Conservation (phyloP, 2,888 invertebrate species). For the Rutpela maculata region DNA sequence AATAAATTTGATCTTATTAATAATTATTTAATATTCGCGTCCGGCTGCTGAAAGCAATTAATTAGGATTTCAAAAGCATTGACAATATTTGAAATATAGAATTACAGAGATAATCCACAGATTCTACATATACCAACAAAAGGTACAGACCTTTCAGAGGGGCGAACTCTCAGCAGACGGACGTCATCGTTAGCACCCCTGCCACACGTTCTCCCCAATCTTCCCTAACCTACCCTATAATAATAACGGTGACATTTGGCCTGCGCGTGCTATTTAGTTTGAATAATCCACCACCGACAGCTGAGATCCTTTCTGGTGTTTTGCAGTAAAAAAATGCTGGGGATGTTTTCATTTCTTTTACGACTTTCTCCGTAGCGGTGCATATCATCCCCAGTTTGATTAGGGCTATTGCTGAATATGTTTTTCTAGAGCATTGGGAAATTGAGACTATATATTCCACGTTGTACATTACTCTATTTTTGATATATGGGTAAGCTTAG, state of each 20-base stretch:
- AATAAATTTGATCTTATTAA: too few species aligned
- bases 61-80: too few species aligned
- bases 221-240: slow-evolving; percentile 59
- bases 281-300: slow-evolving; percentile 61
- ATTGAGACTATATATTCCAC: background rate
- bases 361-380: slow-evolving; percentile 20
- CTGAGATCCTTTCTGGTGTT: slow-evolving; percentile 50
- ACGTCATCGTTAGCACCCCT: slow-evolving; percentile 49
- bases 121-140: slow-evolving; percentile 1
- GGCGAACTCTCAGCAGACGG: slow-evolving; percentile 46
- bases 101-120: background rate
- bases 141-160: slow-evolving; percentile 19
- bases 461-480: background rate
- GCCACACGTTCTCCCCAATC: slow-evolving; percentile 45
- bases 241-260: slow-evolving; percentile 65
- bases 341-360: slow-evolving; percentile 51
- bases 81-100: too few species aligned
- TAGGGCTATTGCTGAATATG: slow-evolving; percentile 4
- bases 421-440: slow-evolving; percentile 12
- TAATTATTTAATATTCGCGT: too few species aligned
- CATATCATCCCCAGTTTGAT: slow-evolving; percentile 34
- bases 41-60: too few species aligned
- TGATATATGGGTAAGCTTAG: slow-evolving; percentile 3
- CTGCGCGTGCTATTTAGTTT: slow-evolving; percentile 62
- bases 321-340: slow-evolving; percentile 38